phyloP scores from a whole-genome alignment of 2,797 vertebrate genomes.

The Pseudopleuronectes americanus region DNA sequence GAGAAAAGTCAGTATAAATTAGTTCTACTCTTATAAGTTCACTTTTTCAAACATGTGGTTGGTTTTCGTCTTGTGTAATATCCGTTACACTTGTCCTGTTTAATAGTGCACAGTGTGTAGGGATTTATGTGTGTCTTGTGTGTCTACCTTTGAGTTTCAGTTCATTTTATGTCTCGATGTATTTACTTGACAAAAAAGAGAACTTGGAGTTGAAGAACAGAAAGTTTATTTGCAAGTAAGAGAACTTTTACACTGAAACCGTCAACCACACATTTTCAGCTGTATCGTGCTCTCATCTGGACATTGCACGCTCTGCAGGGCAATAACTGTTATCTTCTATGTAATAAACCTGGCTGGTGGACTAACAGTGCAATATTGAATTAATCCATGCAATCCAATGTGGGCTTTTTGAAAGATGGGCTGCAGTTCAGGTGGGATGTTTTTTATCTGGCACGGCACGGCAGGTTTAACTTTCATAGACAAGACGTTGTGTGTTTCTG shows the following conservation, averaged over 20 bases:
- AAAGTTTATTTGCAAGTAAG: conserved; percentile 4
- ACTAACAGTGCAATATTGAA: not conserved
- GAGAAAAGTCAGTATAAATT: conserved; percentile 63
- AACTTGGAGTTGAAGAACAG: not conserved
- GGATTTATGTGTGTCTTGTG: not conserved
- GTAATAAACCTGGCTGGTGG: not conserved
- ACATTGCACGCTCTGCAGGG: not conserved
- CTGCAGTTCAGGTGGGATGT: not conserved
- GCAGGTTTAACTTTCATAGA: conserved; percentile 22
- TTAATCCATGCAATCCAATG: not conserved
- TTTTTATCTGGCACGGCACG: not conserved
- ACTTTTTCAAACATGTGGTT: not conserved
- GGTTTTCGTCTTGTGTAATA: not conserved
- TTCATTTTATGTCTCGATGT: not conserved
- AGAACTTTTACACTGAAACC: not conserved
- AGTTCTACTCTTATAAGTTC: conserved; percentile 18
- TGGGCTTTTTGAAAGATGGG: not conserved
- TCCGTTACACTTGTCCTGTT: not conserved
- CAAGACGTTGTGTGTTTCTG: conserved; percentile 29
- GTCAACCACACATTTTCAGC: not conserved
- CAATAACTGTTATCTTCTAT: not conserved
- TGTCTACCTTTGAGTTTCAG: not conserved
- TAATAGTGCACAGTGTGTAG: not conserved
- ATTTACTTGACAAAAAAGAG: not conserved
- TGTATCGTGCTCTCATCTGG: not conserved